These are phyloP conservation scores for Centropus unirufus DNA, from an alignment of 2,113 vertebrate genomes.

Conservation along the genomic window DNA sequence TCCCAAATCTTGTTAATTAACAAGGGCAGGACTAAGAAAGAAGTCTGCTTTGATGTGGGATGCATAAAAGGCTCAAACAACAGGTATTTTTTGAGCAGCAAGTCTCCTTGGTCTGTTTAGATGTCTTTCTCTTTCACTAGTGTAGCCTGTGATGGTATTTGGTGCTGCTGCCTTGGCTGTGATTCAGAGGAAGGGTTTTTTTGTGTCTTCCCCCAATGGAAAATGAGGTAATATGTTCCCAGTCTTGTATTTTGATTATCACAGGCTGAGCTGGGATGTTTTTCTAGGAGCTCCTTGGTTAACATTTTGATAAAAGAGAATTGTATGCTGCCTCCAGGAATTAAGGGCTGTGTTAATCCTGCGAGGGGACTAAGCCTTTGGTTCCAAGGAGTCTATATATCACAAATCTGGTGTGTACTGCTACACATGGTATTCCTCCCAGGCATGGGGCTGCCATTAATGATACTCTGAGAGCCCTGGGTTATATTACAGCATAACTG, in stretches of 20 bases:
- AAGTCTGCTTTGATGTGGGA: neutral
- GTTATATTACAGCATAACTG: neutral
- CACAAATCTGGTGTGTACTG: neutral
- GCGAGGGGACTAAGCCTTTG: slow-evolving; percentile 18
- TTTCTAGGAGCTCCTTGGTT: neutral
- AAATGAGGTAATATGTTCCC: neutral
- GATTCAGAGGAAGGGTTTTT: neutral
- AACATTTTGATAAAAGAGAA: neutral
- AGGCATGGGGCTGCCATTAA: accelerated
- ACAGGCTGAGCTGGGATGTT: neutral
- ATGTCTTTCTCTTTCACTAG: neutral
- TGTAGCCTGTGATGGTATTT: neutral
- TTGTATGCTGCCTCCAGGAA: neutral
- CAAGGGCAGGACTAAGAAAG: neutral
- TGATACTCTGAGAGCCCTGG: neutral
- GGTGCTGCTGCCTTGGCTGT: neutral
- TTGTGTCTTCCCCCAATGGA: neutral
- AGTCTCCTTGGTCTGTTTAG: neutral
- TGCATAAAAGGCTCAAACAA: neutral
- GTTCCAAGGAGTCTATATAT: slow-evolving; percentile 53
- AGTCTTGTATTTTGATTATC: neutral
- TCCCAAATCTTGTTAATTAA: neutral
- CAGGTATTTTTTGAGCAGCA: neutral
- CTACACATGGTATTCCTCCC: neutral
- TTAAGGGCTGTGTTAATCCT: neutral